Percentiles rank a stretch among this genome's conserved stretches.
Evolutionary conservation across 2,888 invertebrate species (phyloP).

Genomic region (Cryptus viduatorius): DNA sequence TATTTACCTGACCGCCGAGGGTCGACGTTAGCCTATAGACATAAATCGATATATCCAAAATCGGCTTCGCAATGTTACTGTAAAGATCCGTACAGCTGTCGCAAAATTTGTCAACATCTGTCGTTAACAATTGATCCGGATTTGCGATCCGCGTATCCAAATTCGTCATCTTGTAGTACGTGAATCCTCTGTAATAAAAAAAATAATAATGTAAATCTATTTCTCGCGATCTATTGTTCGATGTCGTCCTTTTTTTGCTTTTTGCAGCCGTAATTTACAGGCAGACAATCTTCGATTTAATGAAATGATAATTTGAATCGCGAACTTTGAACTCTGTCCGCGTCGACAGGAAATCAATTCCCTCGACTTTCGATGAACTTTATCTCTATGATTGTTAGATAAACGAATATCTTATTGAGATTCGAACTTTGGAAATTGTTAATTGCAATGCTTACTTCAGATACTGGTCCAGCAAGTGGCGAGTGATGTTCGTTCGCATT

Average conservation of each 20-base stretch:
- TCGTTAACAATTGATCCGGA: slow-evolving; percentile 97
- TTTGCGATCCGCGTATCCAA: slow-evolving; percentile 97
- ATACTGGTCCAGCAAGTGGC: slow-evolving; percentile 95
- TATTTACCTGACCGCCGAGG: slow-evolving; percentile 91
- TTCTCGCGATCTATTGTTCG: no score
- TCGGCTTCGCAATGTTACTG: slow-evolving; percentile 97
- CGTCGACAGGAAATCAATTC: background rate
- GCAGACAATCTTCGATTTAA: no score
- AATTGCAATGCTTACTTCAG: slow-evolving; percentile 89
- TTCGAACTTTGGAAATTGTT: background rate
- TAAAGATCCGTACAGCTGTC: slow-evolving; percentile 98
- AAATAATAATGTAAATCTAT: slow-evolving; percentile 21
- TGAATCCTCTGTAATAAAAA: slow-evolving; percentile 90
- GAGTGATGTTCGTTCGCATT: slow-evolving; percentile 95
- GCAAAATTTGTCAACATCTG: slow-evolving; percentile 99
- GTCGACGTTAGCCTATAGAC: slow-evolving; percentile 95
- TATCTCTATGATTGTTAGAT: background rate
- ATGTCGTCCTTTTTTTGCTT: no score
- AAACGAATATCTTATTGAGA: background rate
- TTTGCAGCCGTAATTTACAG: no score
- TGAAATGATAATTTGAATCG: background rate
- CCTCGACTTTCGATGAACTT: slow-evolving; percentile 17
- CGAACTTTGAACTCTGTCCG: slow-evolving; percentile 53
- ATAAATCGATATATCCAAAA: slow-evolving; percentile 97
- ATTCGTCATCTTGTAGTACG: slow-evolving; percentile 98